Evolutionary conservation across 1,140 invertebrate species (phyloP), one percentile per base, ranked within the genome.

Genomic region (Phymastichus coffea): DNA sequence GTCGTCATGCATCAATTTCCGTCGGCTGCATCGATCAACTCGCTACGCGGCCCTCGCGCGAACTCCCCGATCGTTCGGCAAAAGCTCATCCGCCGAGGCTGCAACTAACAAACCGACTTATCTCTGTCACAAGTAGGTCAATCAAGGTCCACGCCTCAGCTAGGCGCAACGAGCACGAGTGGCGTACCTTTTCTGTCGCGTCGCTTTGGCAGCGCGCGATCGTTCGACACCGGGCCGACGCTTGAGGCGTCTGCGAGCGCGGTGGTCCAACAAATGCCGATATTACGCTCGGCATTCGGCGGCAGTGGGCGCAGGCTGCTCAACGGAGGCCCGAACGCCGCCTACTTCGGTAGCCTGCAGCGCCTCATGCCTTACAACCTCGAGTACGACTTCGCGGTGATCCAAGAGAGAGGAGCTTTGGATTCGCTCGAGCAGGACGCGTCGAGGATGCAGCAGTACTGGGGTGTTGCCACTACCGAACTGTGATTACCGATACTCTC

Each of bases 391-490:
- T 92, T 92, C 73, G 86, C 88, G 2, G 86, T 90, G 2, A 91
- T 91, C 65, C 88, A 90, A 68, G 89, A 92, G 70, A 81, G 88
- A 52, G 81, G 80, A 37, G 80, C 83, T 12, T 75, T 85, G 44
- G 89, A 91, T 68, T 90, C 89, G 0, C 74, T 91, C 64, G 89
- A 91, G 67, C 84, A 89, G 49, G 88, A 91, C 70, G 74, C 80
- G 1, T 84, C 84, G 43, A 82, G 90, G 47, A 93, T 93, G 90
- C 87, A 90, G 63, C 89, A 91, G 65, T 93, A 93, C 76, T 93
- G 90, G 90, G 90, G 90, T 38, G 89, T 92, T 37, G 89, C 90
- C 6, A 92, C 90, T 1, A 92, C 90, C 1, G 90, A 92, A 77
- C 72, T 92, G 47, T 90, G 78, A 84, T 15, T 20, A 8, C n/a